Conservation (phyloP, 2,888 invertebrate genomes). For the Automeris io region DNA sequence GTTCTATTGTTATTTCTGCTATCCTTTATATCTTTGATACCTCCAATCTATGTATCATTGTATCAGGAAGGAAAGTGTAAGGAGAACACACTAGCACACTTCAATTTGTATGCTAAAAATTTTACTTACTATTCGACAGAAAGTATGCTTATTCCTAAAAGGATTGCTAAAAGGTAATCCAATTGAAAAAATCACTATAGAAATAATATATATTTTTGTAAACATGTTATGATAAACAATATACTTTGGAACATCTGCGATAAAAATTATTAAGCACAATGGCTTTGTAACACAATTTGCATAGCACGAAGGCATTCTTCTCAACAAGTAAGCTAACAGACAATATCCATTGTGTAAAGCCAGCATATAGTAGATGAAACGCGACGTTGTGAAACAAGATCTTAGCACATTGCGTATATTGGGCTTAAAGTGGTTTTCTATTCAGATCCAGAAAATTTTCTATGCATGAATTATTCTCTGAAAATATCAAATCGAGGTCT, state of each 20-base stretch:
- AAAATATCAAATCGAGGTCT: too few species aligned
- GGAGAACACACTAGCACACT: constrained; percentile 46
- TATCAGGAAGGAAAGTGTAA: constrained; percentile 31
- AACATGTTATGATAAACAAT: constrained; percentile 13
- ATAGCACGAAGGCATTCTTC: constrained; percentile 47
- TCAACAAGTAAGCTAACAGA: constrained; percentile 41
- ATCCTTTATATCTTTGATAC: constrained; percentile 39
- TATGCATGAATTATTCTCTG: too few species aligned
- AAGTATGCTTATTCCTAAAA: constrained; percentile 16
- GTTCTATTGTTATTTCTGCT: constrained; percentile 36
- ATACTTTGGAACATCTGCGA: constrained; percentile 27
- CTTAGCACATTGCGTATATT: constrained; percentile 18
- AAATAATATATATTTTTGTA: background rate
- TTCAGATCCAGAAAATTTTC: too few species aligned
- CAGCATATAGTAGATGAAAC: constrained; percentile 30
- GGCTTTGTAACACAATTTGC: constrained; percentile 41
- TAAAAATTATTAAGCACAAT: constrained; percentile 43
- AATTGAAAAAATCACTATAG: background rate
- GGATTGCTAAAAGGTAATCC: background rate
- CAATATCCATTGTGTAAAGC: constrained; percentile 64
- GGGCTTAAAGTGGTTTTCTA: background rate
- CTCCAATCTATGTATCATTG: constrained; percentile 47
- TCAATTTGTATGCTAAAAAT: constrained; percentile 25
- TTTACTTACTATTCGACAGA: constrained; percentile 14
- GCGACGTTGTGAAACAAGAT: constrained; percentile 44